Conservation (phyloP, 2,113 vertebrate species). For the Oxyura jamaicensis region DNA sequence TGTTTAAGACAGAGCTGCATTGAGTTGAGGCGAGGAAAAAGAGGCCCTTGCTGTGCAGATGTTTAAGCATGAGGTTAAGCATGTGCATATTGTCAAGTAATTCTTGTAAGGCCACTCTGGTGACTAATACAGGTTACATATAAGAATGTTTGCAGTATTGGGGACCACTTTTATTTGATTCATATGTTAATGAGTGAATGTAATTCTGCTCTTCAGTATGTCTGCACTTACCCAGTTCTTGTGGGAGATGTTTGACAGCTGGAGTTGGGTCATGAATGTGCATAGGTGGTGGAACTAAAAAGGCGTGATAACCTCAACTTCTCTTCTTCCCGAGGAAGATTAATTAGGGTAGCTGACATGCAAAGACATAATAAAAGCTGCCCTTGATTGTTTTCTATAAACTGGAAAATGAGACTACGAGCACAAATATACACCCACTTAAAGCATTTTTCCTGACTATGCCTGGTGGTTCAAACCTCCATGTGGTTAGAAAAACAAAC, state of each 20-base stretch:
- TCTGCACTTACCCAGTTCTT: not conserved
- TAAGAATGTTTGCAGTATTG: not conserved
- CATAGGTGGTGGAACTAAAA: not conserved
- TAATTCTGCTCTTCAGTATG: not conserved
- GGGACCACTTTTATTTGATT: not conserved
- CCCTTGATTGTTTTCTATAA: not conserved
- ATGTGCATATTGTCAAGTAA: not conserved
- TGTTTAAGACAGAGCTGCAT: not conserved
- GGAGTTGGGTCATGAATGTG: not conserved
- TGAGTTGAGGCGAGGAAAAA: not conserved
- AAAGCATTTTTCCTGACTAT: conserved; percentile 17
- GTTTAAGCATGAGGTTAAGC: not conserved
- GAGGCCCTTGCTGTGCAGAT: not conserved
- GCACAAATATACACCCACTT: not conserved
- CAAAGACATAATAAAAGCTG: conserved; percentile 3
- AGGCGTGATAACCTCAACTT: not conserved
- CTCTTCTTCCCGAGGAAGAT: not conserved
- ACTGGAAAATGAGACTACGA: conserved; percentile 13
- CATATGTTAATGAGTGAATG: not conserved
- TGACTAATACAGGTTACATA: not conserved
- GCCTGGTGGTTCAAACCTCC: conserved; percentile 35
- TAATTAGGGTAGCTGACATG: not conserved
- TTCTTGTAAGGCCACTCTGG: not conserved
- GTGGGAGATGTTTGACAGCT: not conserved
- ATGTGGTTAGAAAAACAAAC: conserved; percentile 63